Base-by-base conservation (phyloP, 1,140 invertebrate species). In the Orius laevigatus region DNA sequence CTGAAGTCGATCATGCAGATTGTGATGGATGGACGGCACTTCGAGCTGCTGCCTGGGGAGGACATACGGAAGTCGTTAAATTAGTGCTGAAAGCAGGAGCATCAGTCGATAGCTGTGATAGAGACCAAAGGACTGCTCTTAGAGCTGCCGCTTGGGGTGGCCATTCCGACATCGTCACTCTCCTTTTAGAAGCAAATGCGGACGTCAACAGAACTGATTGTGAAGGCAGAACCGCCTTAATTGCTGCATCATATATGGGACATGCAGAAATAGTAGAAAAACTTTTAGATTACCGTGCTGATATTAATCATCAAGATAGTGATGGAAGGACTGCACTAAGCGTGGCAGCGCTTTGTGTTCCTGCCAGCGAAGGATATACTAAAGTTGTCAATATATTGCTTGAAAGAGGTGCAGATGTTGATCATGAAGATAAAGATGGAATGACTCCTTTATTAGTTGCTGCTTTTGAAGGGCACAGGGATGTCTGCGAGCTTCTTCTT, bases 381-480 rank as follows among this genome's bases (percentile, higher is more conserved):
- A 79, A 77, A 56, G 78, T 78, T n/a, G 79, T 82, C 3, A 73
- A 73, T 55, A 70, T 88, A 57, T 64, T 97, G 3, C 57, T 93
- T 19, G 86, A 92, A 59, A 68, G 78, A 48, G 84, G 82, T n/a
- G 90, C 89, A 0, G 76, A 77, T 44, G 87, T 92, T 1, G 79
- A 89, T 63, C 82, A 87, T 51, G 78, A 86, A 53, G 91, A 94
- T 61, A 81, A 87, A 50, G 90, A 95, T 59, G 84, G 85, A 0
- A 91, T 92, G 71, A 93, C 91, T 2, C 88, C 91, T 2, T 65
- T 97, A 8, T 68, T 95, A 38, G 89, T 96, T 1, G 91, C 91
- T 6, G 86, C 90, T 1, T 94, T 95, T 58, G 90, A 96, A 66
- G 90, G 90, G 2, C 84, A 92, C 59, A 76, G 58, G 53, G 83